Evolutionary conservation across 2,888 invertebrate species (phyloP), one percentile per base, ranked within the genome.

Genomic region (Sarcophaga variegata): DNA sequence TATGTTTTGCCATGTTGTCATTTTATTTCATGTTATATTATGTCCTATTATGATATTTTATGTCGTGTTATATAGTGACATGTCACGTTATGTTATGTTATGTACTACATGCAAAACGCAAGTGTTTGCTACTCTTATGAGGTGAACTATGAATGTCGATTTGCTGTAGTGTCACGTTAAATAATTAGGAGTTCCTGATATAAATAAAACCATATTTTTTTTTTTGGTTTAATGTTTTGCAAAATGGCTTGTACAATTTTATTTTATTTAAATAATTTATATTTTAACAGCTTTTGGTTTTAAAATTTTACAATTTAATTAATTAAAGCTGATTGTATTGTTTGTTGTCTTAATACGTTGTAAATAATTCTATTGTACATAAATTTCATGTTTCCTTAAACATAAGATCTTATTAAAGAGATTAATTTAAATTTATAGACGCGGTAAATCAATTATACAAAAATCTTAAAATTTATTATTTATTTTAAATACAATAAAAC

Each of bases 201-300:
- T 17, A 83, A 76, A 72, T 17, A 76, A 76, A 66, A 66, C 67
- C 64, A 76, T n/a, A 27, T 20, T 20, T 3, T 11, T 54, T 80
- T 76, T 89, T 90, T 90, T 90, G 89, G 90, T 90, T 89, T 91
- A 22, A 27, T 76, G n/a, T 91, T 89, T 90, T 90, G 92, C 92
- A 92, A 92, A 92, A 91, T 91, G 92, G 92, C 89, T 91, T 92
- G 92, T 92, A 92, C 92, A 92, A 92, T 91, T 92, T 10, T 22
- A 22, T 37, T 84, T 92, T 92, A 92, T 92, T 92, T 90, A 11
- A 75, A 70, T 70, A 14, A 27, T 59, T 69, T 20, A 45, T 22
- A n/a, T 22, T 60, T 74, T 54, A 67, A 67, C n/a, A 63, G 25
- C 25, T 67, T 83, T 79, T 64, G 62, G 27, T 12, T 54, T 54